phyloP scores from a whole-genome alignment of 2,888 invertebrate species.

The Coelopa pilipes region DNA sequence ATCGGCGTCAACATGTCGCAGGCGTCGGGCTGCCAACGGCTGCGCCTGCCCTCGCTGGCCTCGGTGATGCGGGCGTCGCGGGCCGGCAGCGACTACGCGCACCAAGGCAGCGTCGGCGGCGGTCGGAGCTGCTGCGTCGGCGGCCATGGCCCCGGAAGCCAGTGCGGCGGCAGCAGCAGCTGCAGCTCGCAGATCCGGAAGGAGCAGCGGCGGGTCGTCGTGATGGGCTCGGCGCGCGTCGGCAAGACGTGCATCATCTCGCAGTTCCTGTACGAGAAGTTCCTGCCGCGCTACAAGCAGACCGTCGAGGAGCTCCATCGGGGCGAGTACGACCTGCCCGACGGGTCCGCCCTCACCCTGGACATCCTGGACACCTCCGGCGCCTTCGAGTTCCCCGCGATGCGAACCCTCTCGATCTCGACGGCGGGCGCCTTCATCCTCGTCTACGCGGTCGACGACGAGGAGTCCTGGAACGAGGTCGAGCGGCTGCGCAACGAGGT shows the following conservation, averaged over 20 bases:
- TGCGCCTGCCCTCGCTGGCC: conserved; percentile 56
- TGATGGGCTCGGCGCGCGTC: conserved; percentile 69
- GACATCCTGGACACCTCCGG: conserved; percentile 80
- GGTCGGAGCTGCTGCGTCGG: conserved; percentile 39
- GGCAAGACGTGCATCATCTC: conserved; percentile 74
- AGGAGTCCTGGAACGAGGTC: conserved; percentile 71
- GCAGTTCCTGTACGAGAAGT: conserved; percentile 72
- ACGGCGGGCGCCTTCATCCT: conserved; percentile 80
- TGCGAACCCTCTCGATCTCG: conserved; percentile 78
- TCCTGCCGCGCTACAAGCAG: conserved; percentile 70
- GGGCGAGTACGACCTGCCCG: conserved; percentile 64
- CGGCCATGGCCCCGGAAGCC: conserved; percentile 21
- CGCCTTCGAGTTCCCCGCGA: conserved; percentile 78
- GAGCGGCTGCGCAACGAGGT: conserved; percentile 68
- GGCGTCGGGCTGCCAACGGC: conserved; percentile 51
- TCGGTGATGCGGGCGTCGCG: conserved; percentile 47
- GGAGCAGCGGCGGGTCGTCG: conserved; percentile 63
- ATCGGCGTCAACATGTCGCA: conserved; percentile 42
- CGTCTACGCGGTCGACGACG: conserved; percentile 75
- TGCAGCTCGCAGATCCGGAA: conserved; percentile 48
- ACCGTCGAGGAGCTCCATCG: conserved; percentile 75
- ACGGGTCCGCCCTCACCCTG: conserved; percentile 70
- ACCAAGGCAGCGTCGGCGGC: conserved; percentile 17
- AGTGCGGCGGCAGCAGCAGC: conserved; percentile 29
- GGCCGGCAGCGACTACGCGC: conserved; percentile 43